phyloP scores from a whole-genome alignment of 92 coral and sea anemone genomes.

The Muricea muricata region DNA sequence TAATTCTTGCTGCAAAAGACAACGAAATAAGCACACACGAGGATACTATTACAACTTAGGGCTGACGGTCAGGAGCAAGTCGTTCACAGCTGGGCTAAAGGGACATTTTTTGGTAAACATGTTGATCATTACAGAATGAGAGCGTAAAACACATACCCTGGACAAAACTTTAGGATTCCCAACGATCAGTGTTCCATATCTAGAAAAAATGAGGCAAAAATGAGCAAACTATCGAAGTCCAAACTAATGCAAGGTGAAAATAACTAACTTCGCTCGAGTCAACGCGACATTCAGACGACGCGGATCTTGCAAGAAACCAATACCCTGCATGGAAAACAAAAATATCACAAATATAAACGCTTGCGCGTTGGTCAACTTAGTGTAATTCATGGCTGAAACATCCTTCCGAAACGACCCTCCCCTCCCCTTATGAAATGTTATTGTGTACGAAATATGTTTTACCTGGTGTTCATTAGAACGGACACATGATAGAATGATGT shows the following conservation, averaged over 20 bases:
- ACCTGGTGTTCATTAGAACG: conserved; percentile 99
- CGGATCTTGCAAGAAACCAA: conserved; percentile 96
- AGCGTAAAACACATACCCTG: conserved; percentile 64
- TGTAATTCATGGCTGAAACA: no score
- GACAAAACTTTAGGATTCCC: conserved; percentile 98
- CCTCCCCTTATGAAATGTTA: no score
- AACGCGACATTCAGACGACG: conserved; percentile 98
- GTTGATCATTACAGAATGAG: neutral
- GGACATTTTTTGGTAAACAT: no score
- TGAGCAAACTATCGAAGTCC: neutral
- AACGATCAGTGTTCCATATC: conserved; percentile 96
- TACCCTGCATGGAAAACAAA: conserved; percentile 79
- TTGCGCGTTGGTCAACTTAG: no score
- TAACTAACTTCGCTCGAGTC: conserved; percentile 95
- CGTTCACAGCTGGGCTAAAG: no score
- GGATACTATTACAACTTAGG: no score
- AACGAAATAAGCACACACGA: neutral
- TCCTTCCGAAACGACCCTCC: no score
- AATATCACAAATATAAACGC: neutral
- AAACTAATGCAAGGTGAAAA: neutral
- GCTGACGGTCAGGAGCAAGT: no score
- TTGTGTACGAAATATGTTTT: neutral
- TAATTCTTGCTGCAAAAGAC: conserved; percentile 89
- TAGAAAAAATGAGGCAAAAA: conserved; percentile 7
- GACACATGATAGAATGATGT: conserved; percentile 96